Conservation (phyloP, 2,113 vertebrate genomes). For the Strigops habroptila region DNA sequence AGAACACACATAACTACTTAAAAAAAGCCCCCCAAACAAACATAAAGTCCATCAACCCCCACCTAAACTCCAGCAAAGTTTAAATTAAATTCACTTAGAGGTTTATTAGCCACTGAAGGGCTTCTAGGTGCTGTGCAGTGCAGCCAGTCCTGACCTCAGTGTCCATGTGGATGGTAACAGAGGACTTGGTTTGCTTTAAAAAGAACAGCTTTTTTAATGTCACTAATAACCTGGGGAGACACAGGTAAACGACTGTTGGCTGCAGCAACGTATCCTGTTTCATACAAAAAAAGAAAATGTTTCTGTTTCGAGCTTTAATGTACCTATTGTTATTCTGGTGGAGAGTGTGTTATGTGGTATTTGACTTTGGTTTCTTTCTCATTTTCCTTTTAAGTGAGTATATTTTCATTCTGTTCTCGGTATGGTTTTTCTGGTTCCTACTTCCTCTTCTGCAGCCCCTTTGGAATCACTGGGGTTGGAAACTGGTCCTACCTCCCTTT, state of each 20-base stretch:
- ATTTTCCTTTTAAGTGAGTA: background rate
- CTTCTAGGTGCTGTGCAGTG: background rate
- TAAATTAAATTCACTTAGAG: background rate
- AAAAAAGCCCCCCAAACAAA: background rate
- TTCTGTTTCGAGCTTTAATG: background rate
- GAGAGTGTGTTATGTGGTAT: background rate
- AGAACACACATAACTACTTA: background rate
- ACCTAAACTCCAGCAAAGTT: background rate
- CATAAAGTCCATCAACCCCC: background rate
- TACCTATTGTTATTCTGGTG: background rate
- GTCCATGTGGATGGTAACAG: background rate
- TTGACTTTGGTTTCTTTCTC: background rate
- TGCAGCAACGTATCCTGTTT: background rate
- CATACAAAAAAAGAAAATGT: background rate
- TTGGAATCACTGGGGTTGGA: background rate
- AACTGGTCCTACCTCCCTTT: background rate
- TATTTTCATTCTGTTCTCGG: background rate
- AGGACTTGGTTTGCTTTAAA: background rate
- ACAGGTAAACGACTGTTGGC: background rate
- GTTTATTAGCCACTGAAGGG: background rate
- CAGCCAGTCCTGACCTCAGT: rapidly evolving
- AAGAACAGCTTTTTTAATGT: background rate
- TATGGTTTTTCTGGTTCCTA: background rate
- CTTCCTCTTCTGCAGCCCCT: background rate
- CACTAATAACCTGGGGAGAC: background rate